Percentiles rank a stretch among this genome's conserved stretches.
phyloP scores from a whole-genome alignment of 2,113 vertebrate genomes.

The Myiozetetes cayanensis region DNA sequence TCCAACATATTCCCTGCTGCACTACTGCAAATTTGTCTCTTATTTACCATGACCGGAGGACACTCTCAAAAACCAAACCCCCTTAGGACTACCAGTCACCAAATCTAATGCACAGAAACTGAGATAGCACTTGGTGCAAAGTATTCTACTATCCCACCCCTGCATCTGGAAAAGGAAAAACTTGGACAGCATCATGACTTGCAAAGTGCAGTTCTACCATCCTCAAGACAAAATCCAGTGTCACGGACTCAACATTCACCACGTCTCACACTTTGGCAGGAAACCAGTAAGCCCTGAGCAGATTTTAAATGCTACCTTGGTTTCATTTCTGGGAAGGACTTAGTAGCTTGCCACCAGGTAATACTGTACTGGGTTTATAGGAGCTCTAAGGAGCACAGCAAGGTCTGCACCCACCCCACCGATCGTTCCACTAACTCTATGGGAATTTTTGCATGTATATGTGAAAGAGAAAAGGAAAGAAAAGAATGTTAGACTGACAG shows the following conservation, averaged over 20 bases:
- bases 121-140: neutral
- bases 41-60: neutral
- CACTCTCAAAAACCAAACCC: neutral
- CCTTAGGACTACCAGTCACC: neutral
- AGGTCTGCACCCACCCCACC: neutral
- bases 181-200: neutral
- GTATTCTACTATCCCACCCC: neutral
- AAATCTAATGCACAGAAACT: neutral
- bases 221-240: neutral
- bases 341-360: neutral
- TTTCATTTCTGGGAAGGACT: neutral
- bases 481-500: neutral
- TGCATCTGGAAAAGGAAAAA: neutral
- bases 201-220: neutral
- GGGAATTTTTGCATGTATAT: neutral
- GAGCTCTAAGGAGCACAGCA: neutral
- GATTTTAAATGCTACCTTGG: neutral
- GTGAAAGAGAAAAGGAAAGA: neutral
- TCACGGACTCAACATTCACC: neutral
- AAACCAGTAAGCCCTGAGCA: neutral
- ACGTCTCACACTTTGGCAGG: neutral
- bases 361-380: rapidly evolving
- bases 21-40: neutral
- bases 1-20: neutral
- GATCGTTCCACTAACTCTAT: neutral